Percentiles rank a stretch among this genome's conserved stretches.
Evolutionary conservation across 2,888 invertebrate species (phyloP).

Genomic region (Lysandra coridon): DNA sequence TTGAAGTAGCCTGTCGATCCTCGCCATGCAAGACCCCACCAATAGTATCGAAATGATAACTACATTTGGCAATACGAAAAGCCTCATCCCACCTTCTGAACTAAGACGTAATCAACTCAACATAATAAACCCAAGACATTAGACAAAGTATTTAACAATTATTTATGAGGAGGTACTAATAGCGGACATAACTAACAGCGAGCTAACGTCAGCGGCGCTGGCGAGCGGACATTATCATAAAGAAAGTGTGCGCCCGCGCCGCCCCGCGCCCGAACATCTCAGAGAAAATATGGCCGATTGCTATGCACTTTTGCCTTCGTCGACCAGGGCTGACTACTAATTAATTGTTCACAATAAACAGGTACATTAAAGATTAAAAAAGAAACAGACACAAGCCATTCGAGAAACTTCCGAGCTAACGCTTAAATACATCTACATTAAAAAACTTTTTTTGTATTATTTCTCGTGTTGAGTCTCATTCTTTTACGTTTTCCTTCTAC

Average conservation of each 20-base stretch:
- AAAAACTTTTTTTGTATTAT: too few species aligned
- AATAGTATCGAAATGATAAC: too few species aligned
- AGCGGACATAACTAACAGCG: not conserved
- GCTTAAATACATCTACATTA: too few species aligned
- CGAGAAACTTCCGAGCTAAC: too few species aligned
- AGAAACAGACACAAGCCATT: too few species aligned
- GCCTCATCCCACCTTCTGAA: not conserved
- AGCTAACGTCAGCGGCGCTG: not conserved
- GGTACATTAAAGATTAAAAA: too few species aligned
- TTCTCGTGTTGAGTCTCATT: not conserved
- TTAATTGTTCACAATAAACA: not conserved
- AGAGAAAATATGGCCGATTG: constrained; percentile 44
- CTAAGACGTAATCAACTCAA: not conserved
- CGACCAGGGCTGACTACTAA: constrained; percentile 39
- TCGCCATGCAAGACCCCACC: too few species aligned
- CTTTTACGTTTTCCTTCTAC: not conserved
- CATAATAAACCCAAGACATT: not conserved
- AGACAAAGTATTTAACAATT: not conserved
- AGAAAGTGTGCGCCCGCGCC: constrained; percentile 58
- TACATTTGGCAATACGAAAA: too few species aligned
- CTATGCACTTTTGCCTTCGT: constrained; percentile 49
- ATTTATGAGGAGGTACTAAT: not conserved
- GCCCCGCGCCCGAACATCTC: constrained; percentile 40
- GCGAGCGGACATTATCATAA: constrained; percentile 43
- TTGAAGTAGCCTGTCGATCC: too few species aligned